Evolutionary conservation across 2,888 invertebrate genomes (phyloP).

Genomic region (Andrena chrysosceles): DNA sequence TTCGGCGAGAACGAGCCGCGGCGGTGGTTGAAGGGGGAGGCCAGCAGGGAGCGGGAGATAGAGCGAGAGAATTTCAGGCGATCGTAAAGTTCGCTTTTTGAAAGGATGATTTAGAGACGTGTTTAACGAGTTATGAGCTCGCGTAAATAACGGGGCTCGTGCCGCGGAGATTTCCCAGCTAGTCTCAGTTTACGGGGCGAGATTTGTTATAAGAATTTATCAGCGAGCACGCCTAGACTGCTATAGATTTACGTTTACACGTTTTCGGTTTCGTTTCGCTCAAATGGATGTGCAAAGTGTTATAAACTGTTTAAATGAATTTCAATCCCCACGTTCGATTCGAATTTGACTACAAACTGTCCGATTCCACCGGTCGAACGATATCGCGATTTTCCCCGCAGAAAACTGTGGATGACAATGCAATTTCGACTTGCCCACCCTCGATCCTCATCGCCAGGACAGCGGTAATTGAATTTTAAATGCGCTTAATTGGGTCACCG

Average conservation of each 20-base stretch:
- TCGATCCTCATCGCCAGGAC: conserved; percentile 13
- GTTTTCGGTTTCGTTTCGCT: background rate
- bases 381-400: conserved; percentile 8
- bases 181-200: conserved; percentile 14
- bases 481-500: conserved; percentile 79
- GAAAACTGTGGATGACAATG: conserved; percentile 43
- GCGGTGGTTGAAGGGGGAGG: background rate
- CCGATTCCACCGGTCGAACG: background rate
- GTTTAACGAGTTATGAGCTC: conserved; percentile 55
- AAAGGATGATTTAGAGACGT: conserved; percentile 49
- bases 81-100: conserved; percentile 51
- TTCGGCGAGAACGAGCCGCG: conserved; percentile 33
- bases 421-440: conserved; percentile 39
- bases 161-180: conserved; percentile 16
- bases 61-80: conserved; percentile 29
- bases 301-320: background rate
- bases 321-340: background rate
- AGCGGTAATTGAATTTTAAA: conserved; percentile 81
- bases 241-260: background rate
- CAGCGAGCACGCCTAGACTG: background rate
- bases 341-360: background rate
- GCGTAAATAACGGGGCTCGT: conserved; percentile 39
- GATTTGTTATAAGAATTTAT: conserved; percentile 44
- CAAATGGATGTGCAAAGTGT: too few species aligned
- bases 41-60: background rate